phyloP scores from a whole-genome alignment of 64 coral and sea anemone species.

The Cladopsammia gracilis region DNA sequence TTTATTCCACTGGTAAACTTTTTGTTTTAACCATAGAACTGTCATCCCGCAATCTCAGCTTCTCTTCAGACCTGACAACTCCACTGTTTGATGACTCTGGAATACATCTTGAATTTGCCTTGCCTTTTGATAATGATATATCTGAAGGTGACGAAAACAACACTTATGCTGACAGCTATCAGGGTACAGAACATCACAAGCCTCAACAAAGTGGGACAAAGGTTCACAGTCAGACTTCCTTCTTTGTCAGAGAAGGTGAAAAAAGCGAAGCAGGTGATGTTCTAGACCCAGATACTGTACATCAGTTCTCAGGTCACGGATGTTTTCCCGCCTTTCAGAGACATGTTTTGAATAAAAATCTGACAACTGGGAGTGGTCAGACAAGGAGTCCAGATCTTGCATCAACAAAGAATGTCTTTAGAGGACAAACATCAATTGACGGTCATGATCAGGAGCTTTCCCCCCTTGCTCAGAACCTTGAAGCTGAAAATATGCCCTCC shows the following conservation, averaged over 20 bases:
- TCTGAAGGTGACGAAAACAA: background rate
- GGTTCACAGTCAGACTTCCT: background rate
- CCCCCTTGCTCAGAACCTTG: background rate
- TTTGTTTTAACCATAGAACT: background rate
- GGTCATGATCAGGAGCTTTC: background rate
- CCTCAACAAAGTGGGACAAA: background rate
- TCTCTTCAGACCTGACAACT: conserved; percentile 5
- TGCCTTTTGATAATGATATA: conserved; percentile 10
- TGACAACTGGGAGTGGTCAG: no score
- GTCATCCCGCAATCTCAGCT: conserved; percentile 1
- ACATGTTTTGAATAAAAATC: background rate
- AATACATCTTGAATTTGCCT: conserved; percentile 46
- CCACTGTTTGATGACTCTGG: conserved; percentile 61
- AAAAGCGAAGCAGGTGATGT: background rate
- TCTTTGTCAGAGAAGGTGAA: background rate
- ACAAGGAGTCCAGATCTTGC: background rate
- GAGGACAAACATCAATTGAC: background rate
- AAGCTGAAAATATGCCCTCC: background rate
- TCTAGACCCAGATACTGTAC: background rate
- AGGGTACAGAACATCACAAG: background rate
- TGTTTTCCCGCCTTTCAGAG: background rate
- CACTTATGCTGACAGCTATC: background rate
- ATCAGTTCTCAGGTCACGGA: no score
- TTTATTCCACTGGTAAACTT: background rate
- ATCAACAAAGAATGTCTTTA: background rate